Evolutionary conservation across 2,797 vertebrate genomes (phyloP), one percentile per base, ranked within the genome.

Genomic region (Anguilla megastoma): DNA sequence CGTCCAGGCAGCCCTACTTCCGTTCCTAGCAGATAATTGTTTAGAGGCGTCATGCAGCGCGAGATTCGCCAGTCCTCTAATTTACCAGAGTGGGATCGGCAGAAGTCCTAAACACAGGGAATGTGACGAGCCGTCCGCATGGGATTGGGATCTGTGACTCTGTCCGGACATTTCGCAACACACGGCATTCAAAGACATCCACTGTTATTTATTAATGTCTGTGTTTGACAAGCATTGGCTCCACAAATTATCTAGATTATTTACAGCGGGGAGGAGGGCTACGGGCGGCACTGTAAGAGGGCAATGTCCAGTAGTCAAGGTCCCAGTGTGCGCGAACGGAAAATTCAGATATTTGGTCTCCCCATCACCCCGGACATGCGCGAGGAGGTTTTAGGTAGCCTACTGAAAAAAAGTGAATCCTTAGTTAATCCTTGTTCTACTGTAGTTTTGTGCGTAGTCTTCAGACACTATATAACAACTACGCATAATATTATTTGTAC

Each of bases 211-310:
- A 82, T 71, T 63, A 56, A 66, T 56, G 56, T 84, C 86, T 33
- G 82, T 84, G 82, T 71, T 87, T 84, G 45, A n/a, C 48, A 30
- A 84, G 84, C 63, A 16, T 33, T 54, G 33, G 30, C 56, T n/a
- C 18, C n/a, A 83, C 71, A 82, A 41, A 48, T 63, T 83, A 83
- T 30, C n/a, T 41, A 8, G 8, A 30, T 56, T 87, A 87, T 87
- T 84, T 54, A 84, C 45, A 9, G 79, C 41, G 6, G 24, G 41
- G 79, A 18, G 45, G 3, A 7, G 41, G 18, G 45, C 21, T 50
- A 24, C 21, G 45, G 1, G 45, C 21, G 45, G 1, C 41, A 48
- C 41, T 8, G 79, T 48, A n/a, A 50, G 21, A 45, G 41, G 24
- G 21, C 79, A 82, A 48, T 82, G 45, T 50, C 45, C 79, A 48